A percentile compares a stretch with the other conserved stretches of the same genome.
Evolutionary conservation across 2,113 vertebrate species (phyloP).

Genomic region (Arizona elegans): DNA sequence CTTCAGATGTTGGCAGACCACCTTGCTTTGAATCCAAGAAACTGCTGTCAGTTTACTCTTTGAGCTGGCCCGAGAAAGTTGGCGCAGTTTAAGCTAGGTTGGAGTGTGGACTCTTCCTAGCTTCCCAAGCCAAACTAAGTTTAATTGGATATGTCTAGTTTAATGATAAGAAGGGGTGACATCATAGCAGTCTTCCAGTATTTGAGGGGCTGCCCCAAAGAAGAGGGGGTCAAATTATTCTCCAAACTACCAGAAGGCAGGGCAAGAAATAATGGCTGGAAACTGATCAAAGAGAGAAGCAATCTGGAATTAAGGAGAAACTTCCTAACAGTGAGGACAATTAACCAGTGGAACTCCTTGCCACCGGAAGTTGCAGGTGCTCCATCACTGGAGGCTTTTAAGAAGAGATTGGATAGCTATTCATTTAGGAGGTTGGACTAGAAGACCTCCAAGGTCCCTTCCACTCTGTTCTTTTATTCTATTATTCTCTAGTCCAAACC

Average conservation of each 20-base stretch:
- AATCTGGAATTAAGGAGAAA: background rate
- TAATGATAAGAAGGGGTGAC: background rate
- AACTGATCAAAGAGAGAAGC: background rate
- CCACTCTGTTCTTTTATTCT: no score
- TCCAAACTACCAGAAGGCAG: background rate
- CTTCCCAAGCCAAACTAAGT: background rate
- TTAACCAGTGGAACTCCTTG: background rate
- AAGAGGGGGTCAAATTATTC: background rate
- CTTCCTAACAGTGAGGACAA: background rate
- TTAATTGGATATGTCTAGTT: background rate
- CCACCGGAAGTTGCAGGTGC: background rate
- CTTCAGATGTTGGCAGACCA: background rate
- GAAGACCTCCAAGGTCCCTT: background rate
- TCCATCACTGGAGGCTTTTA: background rate
- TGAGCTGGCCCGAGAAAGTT: background rate
- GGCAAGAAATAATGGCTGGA: background rate
- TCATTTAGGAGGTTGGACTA: background rate
- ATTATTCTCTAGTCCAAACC: no score
- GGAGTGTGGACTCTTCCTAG: background rate
- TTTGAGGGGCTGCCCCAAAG: background rate
- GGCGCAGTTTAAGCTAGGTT: background rate
- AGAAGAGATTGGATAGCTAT: background rate
- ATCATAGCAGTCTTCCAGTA: background rate
- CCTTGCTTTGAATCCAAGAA: background rate
- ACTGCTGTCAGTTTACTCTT: background rate